phyloP scores from a whole-genome alignment of 1,140 invertebrate genomes.

The Lepidotrigona ventralis region DNA sequence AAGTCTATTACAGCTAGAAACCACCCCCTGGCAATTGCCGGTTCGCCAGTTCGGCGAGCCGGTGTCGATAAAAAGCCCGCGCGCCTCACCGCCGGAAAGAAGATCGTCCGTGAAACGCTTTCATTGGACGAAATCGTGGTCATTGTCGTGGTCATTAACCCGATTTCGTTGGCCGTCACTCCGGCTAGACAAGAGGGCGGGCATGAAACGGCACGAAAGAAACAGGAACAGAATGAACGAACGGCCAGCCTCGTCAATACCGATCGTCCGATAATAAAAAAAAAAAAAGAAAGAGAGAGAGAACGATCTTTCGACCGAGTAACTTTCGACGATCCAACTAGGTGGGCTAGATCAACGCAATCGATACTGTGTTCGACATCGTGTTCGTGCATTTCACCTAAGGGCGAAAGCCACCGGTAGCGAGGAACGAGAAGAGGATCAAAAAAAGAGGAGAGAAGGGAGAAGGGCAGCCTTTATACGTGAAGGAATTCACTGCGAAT shows the following conservation, averaged over 20 bases:
- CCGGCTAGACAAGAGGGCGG: not conserved
- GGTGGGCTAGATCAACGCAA: slow-evolving; percentile 48
- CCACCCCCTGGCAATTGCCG: not conserved
- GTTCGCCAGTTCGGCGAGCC: not conserved
- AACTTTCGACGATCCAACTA: slow-evolving; percentile 29
- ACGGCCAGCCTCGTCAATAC: slow-evolving; percentile 19
- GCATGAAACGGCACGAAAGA: not conserved
- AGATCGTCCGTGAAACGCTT: slow-evolving; percentile 32
- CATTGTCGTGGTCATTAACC: slow-evolving; percentile 54
- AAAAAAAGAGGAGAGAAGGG: not conserved
- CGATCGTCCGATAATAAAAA: slow-evolving; percentile 11
- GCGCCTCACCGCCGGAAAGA: slow-evolving; percentile 3
- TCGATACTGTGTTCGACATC: slow-evolving; percentile 5
- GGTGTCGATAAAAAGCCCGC: slow-evolving; percentile 30
- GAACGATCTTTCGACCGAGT: slow-evolving; percentile 20
- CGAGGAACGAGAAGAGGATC: not conserved
- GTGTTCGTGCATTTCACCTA: slow-evolving; percentile 10
- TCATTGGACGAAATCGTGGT: slow-evolving; percentile 41
- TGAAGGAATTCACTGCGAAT: slow-evolving; percentile 54
- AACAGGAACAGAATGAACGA: not conserved
- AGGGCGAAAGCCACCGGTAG: not conserved
- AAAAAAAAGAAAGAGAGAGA: not conserved
- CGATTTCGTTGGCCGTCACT: slow-evolving; percentile 35
- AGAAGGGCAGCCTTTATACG: slow-evolving; percentile 17
- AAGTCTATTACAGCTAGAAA: slow-evolving; percentile 1